Evolutionary conservation across 2,797 vertebrate genomes (phyloP).

Genomic region (Gallinago stenura): DNA sequence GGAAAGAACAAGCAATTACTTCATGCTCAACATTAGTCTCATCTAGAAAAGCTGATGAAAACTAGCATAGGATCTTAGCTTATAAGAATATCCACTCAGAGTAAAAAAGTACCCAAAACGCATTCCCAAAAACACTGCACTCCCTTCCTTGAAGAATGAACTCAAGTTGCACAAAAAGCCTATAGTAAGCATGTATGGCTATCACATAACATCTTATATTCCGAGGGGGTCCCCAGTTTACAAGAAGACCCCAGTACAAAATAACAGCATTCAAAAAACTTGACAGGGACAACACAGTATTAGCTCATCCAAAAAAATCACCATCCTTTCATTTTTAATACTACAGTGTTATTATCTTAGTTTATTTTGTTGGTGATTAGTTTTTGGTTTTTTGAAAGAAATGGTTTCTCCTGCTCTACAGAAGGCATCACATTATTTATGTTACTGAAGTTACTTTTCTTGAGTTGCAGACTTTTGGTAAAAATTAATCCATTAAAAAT

Average conservation of each 20-base stretch:
- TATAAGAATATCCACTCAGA: neutral
- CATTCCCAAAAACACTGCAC: neutral
- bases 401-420: neutral
- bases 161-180: neutral
- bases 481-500: neutral
- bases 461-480: neutral
- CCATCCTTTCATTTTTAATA: neutral
- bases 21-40: neutral
- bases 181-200: fast-evolving
- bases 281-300: neutral
- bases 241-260: neutral
- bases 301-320: neutral
- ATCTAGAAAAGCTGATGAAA: neutral
- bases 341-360: neutral
- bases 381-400: neutral
- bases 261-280: neutral
- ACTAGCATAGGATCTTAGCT: neutral
- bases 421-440: neutral
- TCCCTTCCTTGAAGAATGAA: fast-evolving
- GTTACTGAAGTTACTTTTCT: neutral
- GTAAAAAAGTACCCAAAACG: neutral
- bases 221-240: neutral
- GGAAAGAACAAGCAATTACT: neutral
- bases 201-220: neutral
- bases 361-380: neutral